Percentiles rank a stretch among this genome's conserved stretches.
Evolutionary conservation across 1,140 invertebrate species (phyloP).

Genomic region (Lordiphosa collinella): DNA sequence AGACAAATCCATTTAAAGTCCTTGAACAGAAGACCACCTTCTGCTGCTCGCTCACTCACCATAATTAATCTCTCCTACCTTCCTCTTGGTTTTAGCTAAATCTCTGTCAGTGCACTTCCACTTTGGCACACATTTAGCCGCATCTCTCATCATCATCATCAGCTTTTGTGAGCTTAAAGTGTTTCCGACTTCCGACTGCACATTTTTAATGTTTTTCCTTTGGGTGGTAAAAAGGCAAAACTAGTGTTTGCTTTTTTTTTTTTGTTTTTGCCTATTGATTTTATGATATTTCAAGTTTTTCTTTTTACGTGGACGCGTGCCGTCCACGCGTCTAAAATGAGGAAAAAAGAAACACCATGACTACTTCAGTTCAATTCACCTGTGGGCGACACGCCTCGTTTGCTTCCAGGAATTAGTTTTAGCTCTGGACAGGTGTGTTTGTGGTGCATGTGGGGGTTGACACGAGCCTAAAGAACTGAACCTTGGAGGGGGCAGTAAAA

Average conservation of each 20-base stretch:
- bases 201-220: slow-evolving; percentile 22
- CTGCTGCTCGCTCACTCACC: too few relatives aligned
- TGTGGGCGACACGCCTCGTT: slow-evolving; percentile 38
- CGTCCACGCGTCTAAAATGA: slow-evolving; percentile 23
- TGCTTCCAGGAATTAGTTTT: slow-evolving; percentile 20
- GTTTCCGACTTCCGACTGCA: slow-evolving; percentile 59
- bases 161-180: slow-evolving; percentile 38
- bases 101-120: too few relatives aligned
- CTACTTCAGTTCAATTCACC: slow-evolving; percentile 12
- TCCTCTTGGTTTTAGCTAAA: too few relatives aligned
- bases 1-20: too few relatives aligned
- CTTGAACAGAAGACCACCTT: too few relatives aligned
- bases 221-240: slow-evolving; percentile 21
- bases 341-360: background rate
- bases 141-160: slow-evolving; percentile 15
- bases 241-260: slow-evolving; percentile 15
- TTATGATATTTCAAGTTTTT: slow-evolving; percentile 25
- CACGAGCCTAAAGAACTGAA: slow-evolving; percentile 27
- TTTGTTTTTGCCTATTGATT: slow-evolving; percentile 30
- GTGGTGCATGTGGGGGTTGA: background rate
- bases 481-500: slow-evolving; percentile 28
- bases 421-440: slow-evolving; percentile 34
- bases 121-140: too few relatives aligned
- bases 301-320: slow-evolving; percentile 37
- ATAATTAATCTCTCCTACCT: too few relatives aligned